Base-by-base conservation (phyloP, 1,140 invertebrate species). In the Magallana gigas region DNA sequence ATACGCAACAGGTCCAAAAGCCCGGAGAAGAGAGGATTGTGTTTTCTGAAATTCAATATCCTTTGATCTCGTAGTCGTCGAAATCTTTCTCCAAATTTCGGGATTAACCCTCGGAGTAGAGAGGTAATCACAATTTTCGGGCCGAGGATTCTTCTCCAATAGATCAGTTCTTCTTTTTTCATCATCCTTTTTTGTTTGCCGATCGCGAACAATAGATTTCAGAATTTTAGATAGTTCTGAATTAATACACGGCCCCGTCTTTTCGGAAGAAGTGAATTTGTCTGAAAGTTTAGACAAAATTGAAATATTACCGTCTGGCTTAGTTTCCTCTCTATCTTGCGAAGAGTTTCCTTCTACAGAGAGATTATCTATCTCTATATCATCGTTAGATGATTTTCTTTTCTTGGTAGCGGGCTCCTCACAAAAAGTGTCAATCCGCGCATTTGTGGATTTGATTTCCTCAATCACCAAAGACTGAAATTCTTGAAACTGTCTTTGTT, bases 31-130 rank as follows among this genome's bases (percentile, higher is more conserved):
- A 1, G 57, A 56, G 7, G 48, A 56, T 59, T 76, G 36, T 48
- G 36, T 48, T 48, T 48, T 48, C 36, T 4, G 11, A 9, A 29
- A 16, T 58, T 85, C 36, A 3, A 16, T 16, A 59, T n/a, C 16
- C n/a, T 59, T 58, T 18, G 8, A 60, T 68, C 59, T 76, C 58
- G 16, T 58, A 68, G 12, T 80, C 3, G n/a, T 36, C 0, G 48
- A 12, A 7, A 85, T 48, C 14, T 48, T 85, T 48, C 56, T 76
- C 68, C 68, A 85, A 23, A 85, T 80, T 59, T 85, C 85, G 16
- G 68, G 56, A 85, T 76, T 85, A 3, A 85, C 68, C 58, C 14
- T 18, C 11, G 68, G 56, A 9, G 36, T 36, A 6, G 57, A 18
- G 11, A 80, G 71, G 8, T 18, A 16, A 9, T 57, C 64, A 80